Evolutionary conservation across 2,888 invertebrate genomes (phyloP).

Genomic region (Tipula unca): DNA sequence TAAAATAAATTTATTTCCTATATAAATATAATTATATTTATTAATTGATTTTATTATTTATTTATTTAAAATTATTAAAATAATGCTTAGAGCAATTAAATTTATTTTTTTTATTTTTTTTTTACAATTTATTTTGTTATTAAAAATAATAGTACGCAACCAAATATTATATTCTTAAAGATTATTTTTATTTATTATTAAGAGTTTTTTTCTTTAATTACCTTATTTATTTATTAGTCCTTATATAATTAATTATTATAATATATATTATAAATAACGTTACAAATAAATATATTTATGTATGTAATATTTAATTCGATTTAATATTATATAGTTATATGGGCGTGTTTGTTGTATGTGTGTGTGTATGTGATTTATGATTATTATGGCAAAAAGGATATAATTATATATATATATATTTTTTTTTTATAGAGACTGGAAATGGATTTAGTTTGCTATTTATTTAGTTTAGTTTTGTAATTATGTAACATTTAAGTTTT

Average conservation of each 20-base stretch:
- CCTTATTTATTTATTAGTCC: background rate
- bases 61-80: background rate
- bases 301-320: background rate
- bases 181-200: background rate
- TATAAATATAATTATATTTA: background rate
- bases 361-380: background rate
- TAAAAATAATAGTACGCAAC: constrained; percentile 14
- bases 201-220: background rate
- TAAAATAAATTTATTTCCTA: background rate
- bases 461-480: background rate
- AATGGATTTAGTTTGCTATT: background rate
- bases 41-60: background rate
- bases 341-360: background rate
- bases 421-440: background rate
- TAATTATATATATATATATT: background rate
- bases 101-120: background rate
- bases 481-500: background rate
- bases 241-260: background rate
- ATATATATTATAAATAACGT: background rate
- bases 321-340: background rate
- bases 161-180: background rate
- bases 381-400: constrained; percentile 2
- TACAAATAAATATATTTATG: background rate
- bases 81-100: constrained; percentile 1
- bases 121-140: background rate